Evolutionary conservation across 1,140 invertebrate genomes (phyloP).

Genomic region (Leptinotarsa lineolata): DNA sequence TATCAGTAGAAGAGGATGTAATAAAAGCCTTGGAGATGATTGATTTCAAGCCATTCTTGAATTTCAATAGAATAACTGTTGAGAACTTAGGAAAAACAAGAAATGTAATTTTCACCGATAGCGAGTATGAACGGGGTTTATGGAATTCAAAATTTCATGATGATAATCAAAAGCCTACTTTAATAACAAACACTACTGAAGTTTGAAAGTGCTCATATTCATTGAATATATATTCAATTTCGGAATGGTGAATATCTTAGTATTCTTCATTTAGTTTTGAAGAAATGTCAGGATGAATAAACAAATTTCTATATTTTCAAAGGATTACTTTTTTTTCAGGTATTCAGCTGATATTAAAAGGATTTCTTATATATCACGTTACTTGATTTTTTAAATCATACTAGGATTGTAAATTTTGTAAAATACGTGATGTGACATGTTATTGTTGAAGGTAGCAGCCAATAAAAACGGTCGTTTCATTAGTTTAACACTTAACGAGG

Average conservation of each 20-base stretch:
- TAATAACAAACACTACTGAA: not conserved
- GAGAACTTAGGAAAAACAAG: not conserved
- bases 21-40: not conserved
- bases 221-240: not conserved
- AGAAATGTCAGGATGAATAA: not conserved
- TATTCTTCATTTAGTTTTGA: not conserved
- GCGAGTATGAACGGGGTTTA: not conserved
- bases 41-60: not conserved
- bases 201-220: not conserved
- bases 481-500: no score
- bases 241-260: not conserved
- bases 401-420: no score
- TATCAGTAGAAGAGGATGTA: not conserved
- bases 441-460: no score
- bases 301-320: not conserved
- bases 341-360: no score
- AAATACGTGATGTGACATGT: no score
- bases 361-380: no score
- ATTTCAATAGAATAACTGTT: conserved; percentile 16
- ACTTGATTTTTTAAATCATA: no score
- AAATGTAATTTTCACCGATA: not conserved
- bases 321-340: no score
- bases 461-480: no score
- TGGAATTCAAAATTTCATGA: not conserved
- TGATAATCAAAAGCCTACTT: not conserved